Evolutionary conservation across 2,888 invertebrate genomes (phyloP), one percentile per base, ranked within the genome.

Genomic region (Leptogaster cylindrica): DNA sequence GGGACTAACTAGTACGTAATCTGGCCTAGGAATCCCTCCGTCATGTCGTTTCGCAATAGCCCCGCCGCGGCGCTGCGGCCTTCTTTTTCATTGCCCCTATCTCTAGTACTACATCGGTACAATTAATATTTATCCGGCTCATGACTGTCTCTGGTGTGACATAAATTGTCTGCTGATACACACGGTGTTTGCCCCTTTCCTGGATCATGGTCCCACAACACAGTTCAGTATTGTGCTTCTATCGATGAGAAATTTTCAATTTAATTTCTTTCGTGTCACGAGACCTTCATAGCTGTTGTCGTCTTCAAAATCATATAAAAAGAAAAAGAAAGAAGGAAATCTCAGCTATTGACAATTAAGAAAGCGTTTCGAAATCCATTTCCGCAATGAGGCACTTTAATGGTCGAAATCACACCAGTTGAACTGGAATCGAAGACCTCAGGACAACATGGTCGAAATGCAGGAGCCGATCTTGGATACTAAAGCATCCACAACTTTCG

Each of bases 91-190:
- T n/a, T n/a, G n/a, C n/a, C n/a, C n/a, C n/a, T n/a, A n/a, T n/a
- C n/a, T n/a, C n/a, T n/a, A n/a, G n/a, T n/a, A n/a, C n/a, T n/a
- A n/a, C 33, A 55, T 55, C 55, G 55, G 39, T 55, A 12, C 55
- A 36, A 16, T 55, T 55, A 55, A 55, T 55, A 55, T 55, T 55
- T 23, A 55, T 55, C 55, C 55, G 55, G 39, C 55, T 55, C 55
- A 55, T 28, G 55, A 16, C 36, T 55, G 55, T 55, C 55, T 36
- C 20, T 55, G 12, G 23, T 55, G 8, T 39, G 36, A 55, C 55
- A 55, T 55, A 55, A 36, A 55, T 55, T 55, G 55, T 20, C 36
- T 55, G 2, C 55, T 50, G 36, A 55, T 52, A 33, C 20, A 55
- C n/a, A n/a, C n/a, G n/a, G n/a, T 55, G 55, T 39, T 36, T 55